These are phyloP conservation scores for Poeciliopsis infans DNA, from an alignment of 2,797 vertebrate genomes.

Conservation along the genomic window DNA sequence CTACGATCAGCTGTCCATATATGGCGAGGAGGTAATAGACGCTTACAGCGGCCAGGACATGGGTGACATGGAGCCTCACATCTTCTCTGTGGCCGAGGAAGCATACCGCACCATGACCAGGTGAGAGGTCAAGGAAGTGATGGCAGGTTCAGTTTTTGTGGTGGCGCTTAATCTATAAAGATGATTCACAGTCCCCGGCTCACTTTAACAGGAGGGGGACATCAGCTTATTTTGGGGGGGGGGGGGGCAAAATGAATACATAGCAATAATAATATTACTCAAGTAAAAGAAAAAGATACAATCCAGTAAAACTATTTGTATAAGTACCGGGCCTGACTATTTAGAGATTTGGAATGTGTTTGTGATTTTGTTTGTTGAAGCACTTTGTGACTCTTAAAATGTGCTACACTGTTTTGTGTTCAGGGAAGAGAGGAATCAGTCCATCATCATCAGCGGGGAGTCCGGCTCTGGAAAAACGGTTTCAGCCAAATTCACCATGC, in stretches of 20 bases:
- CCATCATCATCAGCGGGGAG: conserved; percentile 87
- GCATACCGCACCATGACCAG: conserved; percentile 84
- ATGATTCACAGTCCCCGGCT: too few relatives aligned
- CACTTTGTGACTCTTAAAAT: too few relatives aligned
- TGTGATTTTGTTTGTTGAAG: too few relatives aligned
- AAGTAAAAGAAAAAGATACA: too few relatives aligned
- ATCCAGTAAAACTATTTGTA: too few relatives aligned
- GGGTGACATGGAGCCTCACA: conserved; percentile 85
- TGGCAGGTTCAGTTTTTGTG: background rate
- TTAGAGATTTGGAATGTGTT: too few relatives aligned
- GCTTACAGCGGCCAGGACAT: conserved; percentile 83
- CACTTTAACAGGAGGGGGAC: too few relatives aligned
- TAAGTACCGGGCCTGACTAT: too few relatives aligned
- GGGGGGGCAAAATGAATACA: too few relatives aligned
- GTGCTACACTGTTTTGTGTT: background rate
- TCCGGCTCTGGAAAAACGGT: conserved; percentile 83
- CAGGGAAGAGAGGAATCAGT: conserved; percentile 86
- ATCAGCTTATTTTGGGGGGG: too few relatives aligned
- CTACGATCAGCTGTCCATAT: conserved; percentile 83
- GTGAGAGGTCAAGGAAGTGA: conserved; percentile 59
- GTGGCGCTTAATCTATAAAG: background rate
- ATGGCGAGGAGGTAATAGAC: conserved; percentile 83
- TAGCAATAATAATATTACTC: too few relatives aligned
- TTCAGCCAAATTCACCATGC: conserved; percentile 84
- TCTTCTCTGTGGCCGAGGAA: conserved; percentile 86